phyloP scores from a whole-genome alignment of 2,888 invertebrate species.

The Stenurella melanura region DNA sequence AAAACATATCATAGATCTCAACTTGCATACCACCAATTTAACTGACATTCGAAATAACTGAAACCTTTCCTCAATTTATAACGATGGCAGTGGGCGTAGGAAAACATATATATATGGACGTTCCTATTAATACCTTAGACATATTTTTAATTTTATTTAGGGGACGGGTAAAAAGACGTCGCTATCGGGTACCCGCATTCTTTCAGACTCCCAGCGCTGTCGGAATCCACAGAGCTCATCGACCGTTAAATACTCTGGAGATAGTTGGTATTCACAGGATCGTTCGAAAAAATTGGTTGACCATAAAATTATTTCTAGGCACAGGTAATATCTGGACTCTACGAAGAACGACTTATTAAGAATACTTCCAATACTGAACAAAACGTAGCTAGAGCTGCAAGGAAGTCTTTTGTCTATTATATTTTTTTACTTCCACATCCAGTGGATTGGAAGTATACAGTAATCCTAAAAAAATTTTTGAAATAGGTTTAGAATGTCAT shows the following conservation, averaged over 20 bases:
- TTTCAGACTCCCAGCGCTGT: not conserved
- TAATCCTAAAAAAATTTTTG: too few relatives aligned
- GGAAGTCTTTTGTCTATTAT: too few relatives aligned
- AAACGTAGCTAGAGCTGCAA: too few relatives aligned
- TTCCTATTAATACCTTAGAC: conserved; percentile 24
- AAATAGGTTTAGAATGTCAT: too few relatives aligned
- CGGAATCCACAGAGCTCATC: not conserved
- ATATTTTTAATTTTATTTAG: conserved; percentile 8
- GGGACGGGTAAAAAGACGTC: not conserved
- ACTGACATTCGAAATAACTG: conserved; percentile 26
- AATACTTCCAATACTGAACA: too few relatives aligned
- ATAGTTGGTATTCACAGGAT: not conserved
- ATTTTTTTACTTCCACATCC: too few relatives aligned
- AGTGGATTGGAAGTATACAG: too few relatives aligned
- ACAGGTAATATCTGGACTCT: too few relatives aligned
- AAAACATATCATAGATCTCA: conserved; percentile 38
- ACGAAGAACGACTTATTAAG: too few relatives aligned
- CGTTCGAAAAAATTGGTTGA: too few relatives aligned
- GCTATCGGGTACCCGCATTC: not conserved
- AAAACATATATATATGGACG: conserved; percentile 21
- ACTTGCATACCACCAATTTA: conserved; percentile 27
- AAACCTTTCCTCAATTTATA: conserved; percentile 20
- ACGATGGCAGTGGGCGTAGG: conserved; percentile 27
- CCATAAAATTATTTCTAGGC: too few relatives aligned
- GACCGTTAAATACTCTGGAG: not conserved